Evolutionary conservation across 2,888 invertebrate genomes (phyloP), one percentile per base, ranked within the genome.

Genomic region (Lasioglossum pauxillum): DNA sequence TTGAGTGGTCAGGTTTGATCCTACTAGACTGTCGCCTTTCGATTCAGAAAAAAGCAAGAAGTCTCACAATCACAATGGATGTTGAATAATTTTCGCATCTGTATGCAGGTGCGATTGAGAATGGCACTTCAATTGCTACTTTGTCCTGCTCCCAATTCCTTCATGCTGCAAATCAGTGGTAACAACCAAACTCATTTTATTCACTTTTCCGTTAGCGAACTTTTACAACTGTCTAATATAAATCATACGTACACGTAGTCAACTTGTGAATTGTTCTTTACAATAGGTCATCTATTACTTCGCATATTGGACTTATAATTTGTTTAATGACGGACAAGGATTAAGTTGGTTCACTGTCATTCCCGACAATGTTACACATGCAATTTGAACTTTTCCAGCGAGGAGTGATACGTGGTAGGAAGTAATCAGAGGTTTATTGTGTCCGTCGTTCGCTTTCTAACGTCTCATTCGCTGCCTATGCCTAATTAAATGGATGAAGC

Each of bases 401-500:
- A 49, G 71, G 8, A 64, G 31, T 71, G 41, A 77, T 67, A 75
- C 46, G 53, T 49, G 73, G 82, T 78, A 46, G 64, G 69, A 80
- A 78, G 83, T 80, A 73, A 86, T 87, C 86, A 86, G 71, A 77
- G 78, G 80, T 80, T 80, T 71, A 80, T 90, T 87, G 82, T 80
- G 46, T 64, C 72, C 27, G 64, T 4, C 80, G 72, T 71, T 80
- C 84, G 46, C 88, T 85, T 85, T 89, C 84, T 85, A 89, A 83
- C 80, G 53, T 73, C 69, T 79, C 74, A 46, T 79, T 87, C 75
- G 44, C 72, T 27, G 82, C 57, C 80, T 69, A 44, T 69, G 64
- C 74, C 85, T 86, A 90, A 90, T 90, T 89, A 85, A 83, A 76
- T 60, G 76, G 67, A 64, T 57, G 82, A 69, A 27, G 64, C 73